A percentile compares a stretch with the other conserved stretches of the same genome.
Conservation (phyloP, 2,797 vertebrate genomes). For the Hemitrygon akajei region DNA sequence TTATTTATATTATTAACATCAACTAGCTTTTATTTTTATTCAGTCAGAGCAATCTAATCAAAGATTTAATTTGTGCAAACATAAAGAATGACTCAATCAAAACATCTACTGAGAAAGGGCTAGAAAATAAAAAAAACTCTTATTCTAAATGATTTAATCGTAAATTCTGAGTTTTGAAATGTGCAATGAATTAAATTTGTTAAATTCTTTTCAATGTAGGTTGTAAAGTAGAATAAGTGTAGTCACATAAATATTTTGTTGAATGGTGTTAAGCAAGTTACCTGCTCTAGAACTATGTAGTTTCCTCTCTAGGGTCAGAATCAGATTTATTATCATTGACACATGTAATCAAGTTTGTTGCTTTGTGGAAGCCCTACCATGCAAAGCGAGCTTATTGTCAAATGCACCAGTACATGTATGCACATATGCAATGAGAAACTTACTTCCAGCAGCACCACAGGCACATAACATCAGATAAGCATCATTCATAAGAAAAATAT, state of each 20-base stretch:
- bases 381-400: too few species aligned
- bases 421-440: too few species aligned
- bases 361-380: too few species aligned
- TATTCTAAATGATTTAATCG: neutral
- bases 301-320: too few species aligned
- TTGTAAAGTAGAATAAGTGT: neutral
- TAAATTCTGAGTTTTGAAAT: neutral
- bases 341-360: too few species aligned
- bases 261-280: too few species aligned
- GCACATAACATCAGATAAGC: too few species aligned
- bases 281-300: too few species aligned
- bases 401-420: too few species aligned
- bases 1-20: neutral
- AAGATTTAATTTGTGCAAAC: neutral
- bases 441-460: too few species aligned
- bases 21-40: neutral
- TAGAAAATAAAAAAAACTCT: neutral
- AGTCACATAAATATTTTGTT: neutral
- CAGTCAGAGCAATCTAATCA: neutral
- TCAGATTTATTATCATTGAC: too few species aligned
- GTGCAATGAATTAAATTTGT: neutral
- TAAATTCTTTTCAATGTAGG: neutral
- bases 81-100: neutral
- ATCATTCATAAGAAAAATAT: too few species aligned
- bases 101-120: neutral